Conservation (phyloP, 1,140 invertebrate genomes). For the Tetranychus cinnabarinus region DNA sequence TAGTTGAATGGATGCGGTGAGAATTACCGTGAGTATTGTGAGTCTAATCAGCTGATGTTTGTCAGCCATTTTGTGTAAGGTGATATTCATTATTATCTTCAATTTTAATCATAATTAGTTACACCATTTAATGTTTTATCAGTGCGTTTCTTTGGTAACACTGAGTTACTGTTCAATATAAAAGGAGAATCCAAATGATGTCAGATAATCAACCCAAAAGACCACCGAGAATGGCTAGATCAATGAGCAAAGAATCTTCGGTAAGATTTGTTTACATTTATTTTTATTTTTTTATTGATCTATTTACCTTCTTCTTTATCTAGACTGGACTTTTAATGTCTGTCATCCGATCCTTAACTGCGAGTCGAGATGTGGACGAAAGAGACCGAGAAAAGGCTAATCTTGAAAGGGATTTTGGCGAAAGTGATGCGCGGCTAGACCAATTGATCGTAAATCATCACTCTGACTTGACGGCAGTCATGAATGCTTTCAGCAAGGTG, state of each 20-base stretch:
- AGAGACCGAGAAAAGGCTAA: conserved; percentile 76
- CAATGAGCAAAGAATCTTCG: conserved; percentile 2
- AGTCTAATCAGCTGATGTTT: no score
- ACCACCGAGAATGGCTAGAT: conserved; percentile 3
- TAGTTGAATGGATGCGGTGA: no score
- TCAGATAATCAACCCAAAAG: not conserved
- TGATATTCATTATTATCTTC: no score
- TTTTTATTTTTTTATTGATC: not conserved
- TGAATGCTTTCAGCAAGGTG: conserved; percentile 58
- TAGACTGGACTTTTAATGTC: conserved; percentile 73
- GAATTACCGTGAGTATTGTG: no score
- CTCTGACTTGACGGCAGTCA: conserved; percentile 60
- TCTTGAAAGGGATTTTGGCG: conserved; percentile 73
- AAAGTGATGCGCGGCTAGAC: conserved; percentile 64
- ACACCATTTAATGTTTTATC: no score
- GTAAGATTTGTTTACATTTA: not conserved
- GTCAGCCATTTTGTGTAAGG: no score
- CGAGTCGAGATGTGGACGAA: conserved; percentile 69
- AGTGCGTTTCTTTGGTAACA: no score
- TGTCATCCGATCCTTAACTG: conserved; percentile 66
- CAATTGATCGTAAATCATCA: conserved; percentile 66
- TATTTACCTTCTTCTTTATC: not conserved
- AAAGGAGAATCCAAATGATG: not conserved
- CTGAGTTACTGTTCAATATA: no score
- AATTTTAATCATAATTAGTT: no score